Percentiles rank a stretch among this genome's conserved stretches.
Evolutionary conservation across 2,888 invertebrate genomes (phyloP).

Genomic region (Drosophila nr. medialis): DNA sequence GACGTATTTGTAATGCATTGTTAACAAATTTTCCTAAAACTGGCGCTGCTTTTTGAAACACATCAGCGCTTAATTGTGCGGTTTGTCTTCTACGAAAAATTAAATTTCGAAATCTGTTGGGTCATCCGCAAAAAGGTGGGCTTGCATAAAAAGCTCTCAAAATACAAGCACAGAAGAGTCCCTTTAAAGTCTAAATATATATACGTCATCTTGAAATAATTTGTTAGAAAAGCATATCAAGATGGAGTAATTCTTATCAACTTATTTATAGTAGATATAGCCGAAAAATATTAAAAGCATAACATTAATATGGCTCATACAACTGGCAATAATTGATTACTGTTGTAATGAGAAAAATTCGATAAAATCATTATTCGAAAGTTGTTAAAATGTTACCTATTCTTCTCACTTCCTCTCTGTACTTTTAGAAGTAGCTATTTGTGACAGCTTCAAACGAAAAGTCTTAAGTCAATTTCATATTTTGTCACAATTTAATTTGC

Average conservation of each 20-base stretch:
- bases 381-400: neutral
- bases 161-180: neutral
- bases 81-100: slow-evolving; percentile 27
- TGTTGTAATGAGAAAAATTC: neutral
- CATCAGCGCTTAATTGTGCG: slow-evolving; percentile 53
- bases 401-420: neutral
- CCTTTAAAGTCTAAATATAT: neutral
- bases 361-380: neutral
- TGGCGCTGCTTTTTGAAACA: slow-evolving; percentile 22
- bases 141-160: neutral
- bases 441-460: neutral
- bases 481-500: slow-evolving; percentile 20
- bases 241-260: no score
- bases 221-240: neutral
- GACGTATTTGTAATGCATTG: slow-evolving; percentile 55
- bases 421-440: neutral
- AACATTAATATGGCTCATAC: neutral
- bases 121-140: neutral
- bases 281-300: neutral
- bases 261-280: neutral
- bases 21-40: slow-evolving; percentile 35
- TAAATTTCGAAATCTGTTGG: neutral
- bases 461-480: slow-evolving; percentile 9
- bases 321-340: neutral
- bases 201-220: neutral